These are phyloP conservation scores for Prosapia bicincta DNA, from an alignment of 2,888 invertebrate species.

Conservation along the genomic window DNA sequence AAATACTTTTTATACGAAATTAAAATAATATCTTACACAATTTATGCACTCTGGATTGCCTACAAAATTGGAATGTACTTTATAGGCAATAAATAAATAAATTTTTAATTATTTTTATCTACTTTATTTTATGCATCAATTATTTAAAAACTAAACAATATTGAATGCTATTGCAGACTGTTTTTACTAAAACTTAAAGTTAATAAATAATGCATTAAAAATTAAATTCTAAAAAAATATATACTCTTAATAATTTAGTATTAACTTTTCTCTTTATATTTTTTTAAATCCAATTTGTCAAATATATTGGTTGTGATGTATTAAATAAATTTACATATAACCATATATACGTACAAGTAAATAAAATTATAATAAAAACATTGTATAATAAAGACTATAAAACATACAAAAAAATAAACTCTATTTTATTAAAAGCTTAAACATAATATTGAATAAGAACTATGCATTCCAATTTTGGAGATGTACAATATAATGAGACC, in stretches of 20 bases:
- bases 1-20: not conserved
- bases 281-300: too few species aligned
- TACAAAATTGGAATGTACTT: not conserved
- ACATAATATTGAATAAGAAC: not conserved
- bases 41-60: not conserved
- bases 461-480: not conserved
- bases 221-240: too few species aligned
- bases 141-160: not conserved
- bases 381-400: not conserved
- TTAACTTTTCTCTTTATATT: too few species aligned
- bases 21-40: not conserved
- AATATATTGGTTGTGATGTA: not conserved
- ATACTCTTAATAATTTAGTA: too few species aligned
- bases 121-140: not conserved
- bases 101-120: not conserved
- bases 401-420: not conserved
- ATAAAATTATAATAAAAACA: conserved; percentile 1
- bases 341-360: not conserved
- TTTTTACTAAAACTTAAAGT: too few species aligned
- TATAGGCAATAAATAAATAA: not conserved
- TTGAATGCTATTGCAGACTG: too few species aligned
- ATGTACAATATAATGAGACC: not conserved
- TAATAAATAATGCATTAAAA: too few species aligned
- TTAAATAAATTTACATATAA: not conserved
- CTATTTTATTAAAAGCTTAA: not conserved